These are phyloP conservation scores for Aphelocoma californica DNA, from an alignment of 2,797 vertebrate genomes.

Conservation along the genomic window DNA sequence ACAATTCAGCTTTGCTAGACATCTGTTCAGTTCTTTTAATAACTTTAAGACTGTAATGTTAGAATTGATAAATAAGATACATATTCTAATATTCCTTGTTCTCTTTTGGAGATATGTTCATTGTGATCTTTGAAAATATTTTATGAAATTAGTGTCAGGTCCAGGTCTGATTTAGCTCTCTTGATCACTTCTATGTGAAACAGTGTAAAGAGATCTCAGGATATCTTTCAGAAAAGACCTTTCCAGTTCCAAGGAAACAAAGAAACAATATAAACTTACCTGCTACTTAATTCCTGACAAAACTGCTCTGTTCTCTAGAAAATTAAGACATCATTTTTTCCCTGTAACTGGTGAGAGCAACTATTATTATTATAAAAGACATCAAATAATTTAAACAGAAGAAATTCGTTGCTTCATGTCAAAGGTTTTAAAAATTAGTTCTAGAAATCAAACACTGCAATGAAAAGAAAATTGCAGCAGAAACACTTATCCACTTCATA, in stretches of 20 bases:
- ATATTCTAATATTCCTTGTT: conserved; percentile 31
- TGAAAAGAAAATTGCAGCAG: conserved; percentile 46
- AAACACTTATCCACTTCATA: conserved; percentile 28
- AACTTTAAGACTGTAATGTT: neutral
- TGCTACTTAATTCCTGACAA: neutral
- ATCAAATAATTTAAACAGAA: conserved; percentile 33
- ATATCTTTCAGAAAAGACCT: neutral
- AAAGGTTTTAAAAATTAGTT: conserved; percentile 52
- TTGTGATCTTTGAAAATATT: conserved; percentile 21
- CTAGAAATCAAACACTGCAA: conserved; percentile 44
- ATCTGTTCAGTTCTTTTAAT: conserved; percentile 43
- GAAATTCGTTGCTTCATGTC: conserved; percentile 24
- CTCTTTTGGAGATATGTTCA: conserved; percentile 14
- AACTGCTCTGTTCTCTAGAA: neutral
- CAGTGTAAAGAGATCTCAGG: neutral
- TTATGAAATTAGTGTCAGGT: conserved; percentile 1
- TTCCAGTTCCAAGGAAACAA: neutral
- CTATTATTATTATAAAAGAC: conserved; percentile 29
- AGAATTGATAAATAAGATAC: conserved; percentile 20
- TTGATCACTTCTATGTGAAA: neutral
- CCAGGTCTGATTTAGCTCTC: neutral
- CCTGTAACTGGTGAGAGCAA: neutral
- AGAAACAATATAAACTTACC: neutral
- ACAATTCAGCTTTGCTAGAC: conserved; percentile 4
- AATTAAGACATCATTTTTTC: neutral